Evolutionary conservation across 2,888 invertebrate genomes (phyloP), one percentile per base, ranked within the genome.

Genomic region (Keiferia lycopersicella): DNA sequence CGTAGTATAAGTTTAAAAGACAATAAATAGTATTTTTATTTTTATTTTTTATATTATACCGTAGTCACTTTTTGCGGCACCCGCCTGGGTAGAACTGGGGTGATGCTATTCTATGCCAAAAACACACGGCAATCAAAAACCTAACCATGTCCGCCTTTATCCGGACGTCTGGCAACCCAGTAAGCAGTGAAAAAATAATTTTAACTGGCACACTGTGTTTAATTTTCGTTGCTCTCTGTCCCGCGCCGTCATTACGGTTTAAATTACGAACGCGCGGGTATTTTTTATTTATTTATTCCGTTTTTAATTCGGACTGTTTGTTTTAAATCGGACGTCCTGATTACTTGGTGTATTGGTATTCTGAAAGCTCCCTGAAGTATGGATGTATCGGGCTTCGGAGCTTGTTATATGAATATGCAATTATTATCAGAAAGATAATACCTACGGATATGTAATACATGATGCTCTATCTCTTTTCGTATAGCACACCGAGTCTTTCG

Each of bases 161-260:
- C n/a, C n/a, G n/a, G n/a, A n/a, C n/a, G n/a, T n/a, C n/a, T n/a
- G n/a, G n/a, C n/a, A n/a, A n/a, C n/a, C n/a, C 6, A 6, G 30
- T 81, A 80, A 82, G 82, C 80, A 83, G 84, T 83, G 87, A 89
- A 91, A 91, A 91, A 91, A 91, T 90, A 89, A 88, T 91, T 88
- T 91, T 84, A 90, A 90, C 89, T 88, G 90, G 89, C 88, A 88
- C 81, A 84, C 79, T 82, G 83, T 86, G 90, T 90, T 91, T 89
- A 91, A 91, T 91, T 91, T 91, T 90, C 88, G 89, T n/a, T 85
- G 88, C 86, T 87, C 84, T 87, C 87, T 85, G 87, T 87, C 86
- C 88, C 80, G 85, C 80, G 81, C 83, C 88, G 89, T 88, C 90
- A 90, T 91, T 90, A 90, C 87, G 84, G 86, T 90, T 91, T 88